Conservation (phyloP, 2,888 invertebrate genomes). For the Drosophila koepferae region DNA sequence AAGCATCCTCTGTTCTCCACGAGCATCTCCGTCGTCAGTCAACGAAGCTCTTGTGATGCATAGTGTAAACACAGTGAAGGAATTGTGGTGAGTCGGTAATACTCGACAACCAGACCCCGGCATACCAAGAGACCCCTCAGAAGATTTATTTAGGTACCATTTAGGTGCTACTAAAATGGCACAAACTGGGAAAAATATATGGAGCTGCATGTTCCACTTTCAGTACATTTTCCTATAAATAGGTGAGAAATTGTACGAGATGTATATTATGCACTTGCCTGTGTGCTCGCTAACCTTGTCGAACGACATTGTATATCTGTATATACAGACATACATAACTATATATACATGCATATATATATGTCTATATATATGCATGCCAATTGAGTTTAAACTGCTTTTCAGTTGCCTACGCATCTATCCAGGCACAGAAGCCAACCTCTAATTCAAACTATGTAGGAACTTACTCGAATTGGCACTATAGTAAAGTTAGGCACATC, state of each 20-base stretch:
- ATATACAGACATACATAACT: too few relatives aligned
- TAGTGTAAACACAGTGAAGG: slow-evolving; percentile 38
- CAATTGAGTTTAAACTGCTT: slow-evolving; percentile 40
- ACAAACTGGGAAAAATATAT: slow-evolving; percentile 49
- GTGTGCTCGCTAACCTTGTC: slow-evolving; percentile 20
- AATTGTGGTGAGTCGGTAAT: not conserved
- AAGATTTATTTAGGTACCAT: slow-evolving; percentile 27
- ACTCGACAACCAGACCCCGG: slow-evolving; percentile 10
- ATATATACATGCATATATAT: slow-evolving; percentile 1
- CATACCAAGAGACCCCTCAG: slow-evolving; percentile 14
- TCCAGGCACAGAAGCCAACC: not conserved
- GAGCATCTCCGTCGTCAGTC: slow-evolving; percentile 26
- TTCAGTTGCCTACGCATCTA: slow-evolving; percentile 1
- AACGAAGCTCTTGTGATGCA: slow-evolving; percentile 34
- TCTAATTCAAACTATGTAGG: not conserved
- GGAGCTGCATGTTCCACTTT: slow-evolving; percentile 17
- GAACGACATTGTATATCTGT: slow-evolving; percentile 5
- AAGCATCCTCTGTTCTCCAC: slow-evolving; percentile 20
- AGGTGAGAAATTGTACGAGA: not conserved
- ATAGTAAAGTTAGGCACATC: slow-evolving; percentile 33
- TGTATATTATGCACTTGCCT: not conserved
- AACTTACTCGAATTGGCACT: slow-evolving; percentile 54
- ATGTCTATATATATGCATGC: slow-evolving; percentile 1
- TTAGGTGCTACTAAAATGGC: slow-evolving; percentile 28
- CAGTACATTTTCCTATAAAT: not conserved